Evolutionary conservation across 2,113 vertebrate genomes (phyloP).

Genomic region (Ursus arctos): DNA sequence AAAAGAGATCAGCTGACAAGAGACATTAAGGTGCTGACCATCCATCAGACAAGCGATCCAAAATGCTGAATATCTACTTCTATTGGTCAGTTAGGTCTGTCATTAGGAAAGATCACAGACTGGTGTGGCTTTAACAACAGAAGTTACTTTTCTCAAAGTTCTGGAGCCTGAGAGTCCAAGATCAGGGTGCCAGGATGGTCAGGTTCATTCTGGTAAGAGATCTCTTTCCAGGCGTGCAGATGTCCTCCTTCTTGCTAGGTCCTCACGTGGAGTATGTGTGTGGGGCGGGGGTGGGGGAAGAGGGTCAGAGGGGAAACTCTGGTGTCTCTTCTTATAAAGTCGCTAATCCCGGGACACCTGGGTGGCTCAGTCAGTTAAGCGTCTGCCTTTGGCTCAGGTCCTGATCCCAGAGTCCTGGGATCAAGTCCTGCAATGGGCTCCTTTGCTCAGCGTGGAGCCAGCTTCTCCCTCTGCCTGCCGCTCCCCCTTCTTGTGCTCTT

Average conservation of each 20-base stretch:
- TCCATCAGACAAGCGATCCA: not conserved
- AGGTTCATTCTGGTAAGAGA: not conserved
- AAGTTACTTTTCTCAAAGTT: not conserved
- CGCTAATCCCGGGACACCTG: not conserved
- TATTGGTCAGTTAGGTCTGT: not conserved
- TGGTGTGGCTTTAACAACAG: not conserved
- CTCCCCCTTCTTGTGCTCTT: too few species aligned
- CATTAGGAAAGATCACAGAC: not conserved
- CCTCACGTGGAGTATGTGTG: not conserved
- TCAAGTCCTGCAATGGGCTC: too few species aligned
- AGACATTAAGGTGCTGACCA: not conserved
- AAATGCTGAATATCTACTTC: not conserved
- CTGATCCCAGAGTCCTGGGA: too few species aligned
- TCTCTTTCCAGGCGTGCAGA: not conserved
- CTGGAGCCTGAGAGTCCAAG: not conserved
- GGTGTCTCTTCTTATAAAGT: not conserved
- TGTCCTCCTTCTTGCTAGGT: not conserved
- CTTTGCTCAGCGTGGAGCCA: rapidly evolving
- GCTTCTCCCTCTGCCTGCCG: too few species aligned
- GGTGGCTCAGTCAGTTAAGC: too few species aligned
- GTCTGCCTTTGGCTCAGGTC: too few species aligned
- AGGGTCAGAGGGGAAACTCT: not conserved
- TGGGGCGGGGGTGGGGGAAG: rapidly evolving
- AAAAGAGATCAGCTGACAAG: not conserved
- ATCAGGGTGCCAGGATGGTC: not conserved